Percentiles rank a stretch among this genome's conserved stretches.
These are phyloP conservation scores for Ormyrus thymus DNA, from an alignment of 2,888 invertebrate genomes.

Conservation along the genomic window DNA sequence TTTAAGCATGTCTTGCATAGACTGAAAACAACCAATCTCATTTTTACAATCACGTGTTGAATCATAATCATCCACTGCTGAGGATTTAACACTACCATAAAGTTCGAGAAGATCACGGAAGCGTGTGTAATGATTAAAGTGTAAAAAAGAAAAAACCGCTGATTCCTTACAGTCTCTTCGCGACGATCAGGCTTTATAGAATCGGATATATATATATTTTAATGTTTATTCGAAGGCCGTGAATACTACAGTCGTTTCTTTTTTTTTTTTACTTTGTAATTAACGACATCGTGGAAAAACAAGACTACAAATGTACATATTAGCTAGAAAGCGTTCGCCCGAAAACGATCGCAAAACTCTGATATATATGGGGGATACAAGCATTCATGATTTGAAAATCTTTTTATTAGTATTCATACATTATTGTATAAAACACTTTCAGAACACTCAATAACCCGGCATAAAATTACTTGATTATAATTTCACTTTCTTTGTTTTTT, in stretches of 20 bases:
- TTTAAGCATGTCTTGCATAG: slow-evolving; percentile 65
- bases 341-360: slow-evolving; percentile 51
- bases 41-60: slow-evolving; percentile 53
- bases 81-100: slow-evolving; percentile 25
- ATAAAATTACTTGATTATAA: slow-evolving; percentile 26
- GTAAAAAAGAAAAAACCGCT: slow-evolving; percentile 47
- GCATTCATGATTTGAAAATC: slow-evolving; percentile 39
- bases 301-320: slow-evolving; percentile 55
- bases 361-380: slow-evolving; percentile 42
- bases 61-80: slow-evolving; percentile 28
- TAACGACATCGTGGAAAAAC: slow-evolving; percentile 47
- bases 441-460: slow-evolving; percentile 27
- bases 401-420: slow-evolving; percentile 51
- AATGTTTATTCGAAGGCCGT: slow-evolving; percentile 50
- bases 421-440: slow-evolving; percentile 38
- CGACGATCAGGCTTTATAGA: slow-evolving; percentile 35
- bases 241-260: slow-evolving; percentile 48
- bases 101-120: slow-evolving; percentile 23
- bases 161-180: slow-evolving; percentile 49
- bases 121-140: slow-evolving; percentile 34
- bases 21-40: slow-evolving; percentile 65
- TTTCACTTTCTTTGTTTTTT: slow-evolving; percentile 43
- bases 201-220: slow-evolving; percentile 46
- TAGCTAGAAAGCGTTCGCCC: slow-evolving; percentile 54
- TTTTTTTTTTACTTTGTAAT: slow-evolving; percentile 47